phyloP scores from a whole-genome alignment of 2,113 vertebrate genomes.

The Numenius arquata region DNA sequence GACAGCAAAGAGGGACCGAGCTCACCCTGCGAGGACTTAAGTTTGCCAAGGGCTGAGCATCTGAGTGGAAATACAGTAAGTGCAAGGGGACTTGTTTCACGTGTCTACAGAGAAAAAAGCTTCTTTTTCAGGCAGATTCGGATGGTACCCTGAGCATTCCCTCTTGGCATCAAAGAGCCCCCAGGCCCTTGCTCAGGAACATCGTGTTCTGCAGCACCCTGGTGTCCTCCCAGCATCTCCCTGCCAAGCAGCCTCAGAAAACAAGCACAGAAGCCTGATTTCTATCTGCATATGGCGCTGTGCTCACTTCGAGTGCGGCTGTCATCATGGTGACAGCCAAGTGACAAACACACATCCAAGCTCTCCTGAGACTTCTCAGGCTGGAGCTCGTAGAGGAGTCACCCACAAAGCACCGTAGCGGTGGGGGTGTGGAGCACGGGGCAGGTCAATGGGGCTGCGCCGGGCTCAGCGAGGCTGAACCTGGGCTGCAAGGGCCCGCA shows the following conservation, averaged over 20 bases:
- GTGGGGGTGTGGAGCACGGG: neutral
- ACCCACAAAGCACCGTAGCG: accelerated
- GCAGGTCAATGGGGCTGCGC: accelerated
- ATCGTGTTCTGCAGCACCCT: neutral
- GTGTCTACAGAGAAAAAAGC: neutral
- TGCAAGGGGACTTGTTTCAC: neutral
- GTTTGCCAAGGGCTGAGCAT: neutral
- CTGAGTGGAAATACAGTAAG: neutral
- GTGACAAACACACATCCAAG: neutral
- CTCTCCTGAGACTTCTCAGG: accelerated
- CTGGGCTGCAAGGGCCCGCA: accelerated
- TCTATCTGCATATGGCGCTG: neutral
- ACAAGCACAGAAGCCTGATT: neutral
- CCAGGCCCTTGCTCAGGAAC: neutral
- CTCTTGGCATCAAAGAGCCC: neutral
- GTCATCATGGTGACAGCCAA: accelerated
- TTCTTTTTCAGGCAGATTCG: neutral
- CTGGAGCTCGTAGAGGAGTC: neutral
- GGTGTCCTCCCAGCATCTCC: neutral
- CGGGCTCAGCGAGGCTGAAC: neutral
- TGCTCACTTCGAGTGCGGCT: accelerated
- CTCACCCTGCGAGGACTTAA: neutral
- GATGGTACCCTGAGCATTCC: neutral
- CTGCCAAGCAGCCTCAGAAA: neutral
- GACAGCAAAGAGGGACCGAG: neutral